Percentiles rank a stretch among this genome's conserved stretches.
phyloP scores from a whole-genome alignment of 1,140 invertebrate species.

The Panagrolaimus sp. region DNA sequence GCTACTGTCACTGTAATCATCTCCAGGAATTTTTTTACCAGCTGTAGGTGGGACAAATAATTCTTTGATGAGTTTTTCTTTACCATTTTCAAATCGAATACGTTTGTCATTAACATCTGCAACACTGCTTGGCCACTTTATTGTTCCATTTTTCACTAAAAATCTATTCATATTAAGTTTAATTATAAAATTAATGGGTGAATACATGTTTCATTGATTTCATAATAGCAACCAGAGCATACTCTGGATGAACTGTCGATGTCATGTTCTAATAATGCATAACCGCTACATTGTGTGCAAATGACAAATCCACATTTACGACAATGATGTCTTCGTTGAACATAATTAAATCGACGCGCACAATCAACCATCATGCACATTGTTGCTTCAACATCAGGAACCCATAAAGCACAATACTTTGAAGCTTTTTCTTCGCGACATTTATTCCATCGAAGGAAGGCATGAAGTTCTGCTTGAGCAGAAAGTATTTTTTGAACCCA shows the following conservation, averaged over 20 bases:
- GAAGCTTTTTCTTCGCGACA: not conserved
- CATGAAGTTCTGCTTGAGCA: too few relatives aligned
- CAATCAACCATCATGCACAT: slow-evolving; percentile 1
- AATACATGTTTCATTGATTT: not conserved
- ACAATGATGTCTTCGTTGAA: not conserved
- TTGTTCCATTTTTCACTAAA: not conserved
- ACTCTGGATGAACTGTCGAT: not conserved
- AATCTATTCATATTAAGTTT: not conserved
- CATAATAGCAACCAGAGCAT: not conserved
- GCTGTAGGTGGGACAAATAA: not conserved
- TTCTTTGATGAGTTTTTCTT: not conserved
- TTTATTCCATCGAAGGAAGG: too few relatives aligned
- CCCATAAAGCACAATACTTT: not conserved
- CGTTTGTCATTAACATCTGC: not conserved
- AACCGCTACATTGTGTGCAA: not conserved
- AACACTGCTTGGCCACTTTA: not conserved
- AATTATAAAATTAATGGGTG: not conserved
- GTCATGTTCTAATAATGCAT: not conserved
- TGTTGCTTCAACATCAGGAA: slow-evolving; percentile 1
- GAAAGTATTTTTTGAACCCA: not conserved
- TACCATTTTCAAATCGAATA: not conserved
- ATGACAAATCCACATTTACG: not conserved
- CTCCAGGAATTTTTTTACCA: not conserved
- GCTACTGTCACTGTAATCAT: not conserved
- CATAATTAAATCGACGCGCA: not conserved